phyloP scores from a whole-genome alignment of 2,797 vertebrate species.

The Apogon talboti region DNA sequence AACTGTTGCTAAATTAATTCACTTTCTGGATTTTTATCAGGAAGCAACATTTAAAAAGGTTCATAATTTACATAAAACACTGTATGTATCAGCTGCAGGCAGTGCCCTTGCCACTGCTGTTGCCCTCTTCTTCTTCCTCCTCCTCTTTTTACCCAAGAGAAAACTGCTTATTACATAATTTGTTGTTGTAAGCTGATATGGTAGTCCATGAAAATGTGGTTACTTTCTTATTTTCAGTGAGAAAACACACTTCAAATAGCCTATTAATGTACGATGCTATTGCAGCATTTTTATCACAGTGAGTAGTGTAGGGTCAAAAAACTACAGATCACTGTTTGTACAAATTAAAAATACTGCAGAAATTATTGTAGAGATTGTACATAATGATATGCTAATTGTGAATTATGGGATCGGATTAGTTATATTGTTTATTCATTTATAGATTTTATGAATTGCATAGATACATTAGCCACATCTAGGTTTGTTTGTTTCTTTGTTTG shows the following conservation, averaged over 20 bases:
- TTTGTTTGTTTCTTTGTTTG: too few relatives aligned
- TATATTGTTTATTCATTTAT: too few relatives aligned
- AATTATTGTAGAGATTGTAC: neutral
- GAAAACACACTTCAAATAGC: slow-evolving; percentile 1
- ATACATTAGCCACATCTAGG: too few relatives aligned
- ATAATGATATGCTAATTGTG: neutral
- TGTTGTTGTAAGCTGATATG: slow-evolving; percentile 35
- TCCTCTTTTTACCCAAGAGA: slow-evolving; percentile 33
- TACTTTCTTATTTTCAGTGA: neutral
- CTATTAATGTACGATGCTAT: too few relatives aligned
- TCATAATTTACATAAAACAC: slow-evolving; percentile 40
- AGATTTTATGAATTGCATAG: too few relatives aligned
- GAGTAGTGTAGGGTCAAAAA: neutral
- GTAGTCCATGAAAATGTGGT: neutral
- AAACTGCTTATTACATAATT: slow-evolving; percentile 45
- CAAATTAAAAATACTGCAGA: neutral
- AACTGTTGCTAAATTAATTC: slow-evolving; percentile 1
- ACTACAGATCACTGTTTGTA: too few relatives aligned
- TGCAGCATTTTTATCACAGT: too few relatives aligned
- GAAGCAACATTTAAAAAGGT: slow-evolving; percentile 3
- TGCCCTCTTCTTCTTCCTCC: slow-evolving; percentile 33
- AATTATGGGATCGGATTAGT: neutral
- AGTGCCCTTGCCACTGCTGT: slow-evolving; percentile 40
- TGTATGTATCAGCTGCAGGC: slow-evolving; percentile 26
- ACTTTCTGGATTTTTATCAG: slow-evolving; percentile 14